These are phyloP conservation scores for Siphonodentalium dalli DNA, from an alignment of 2,888 invertebrate species.

Conservation along the genomic window DNA sequence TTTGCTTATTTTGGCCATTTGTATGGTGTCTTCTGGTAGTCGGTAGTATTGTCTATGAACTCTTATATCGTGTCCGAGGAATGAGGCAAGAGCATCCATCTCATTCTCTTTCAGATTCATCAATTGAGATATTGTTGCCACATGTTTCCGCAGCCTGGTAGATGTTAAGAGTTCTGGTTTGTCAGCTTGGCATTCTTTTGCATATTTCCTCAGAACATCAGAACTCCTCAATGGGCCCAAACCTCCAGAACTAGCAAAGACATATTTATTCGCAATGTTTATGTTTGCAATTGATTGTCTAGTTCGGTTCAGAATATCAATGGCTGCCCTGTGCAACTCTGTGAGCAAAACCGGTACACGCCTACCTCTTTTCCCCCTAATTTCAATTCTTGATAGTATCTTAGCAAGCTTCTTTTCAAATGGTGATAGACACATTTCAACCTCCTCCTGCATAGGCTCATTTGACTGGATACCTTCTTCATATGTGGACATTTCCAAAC, in stretches of 20 bases:
- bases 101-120: constrained; percentile 27
- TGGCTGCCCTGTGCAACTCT: constrained; percentile 1
- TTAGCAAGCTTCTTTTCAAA: constrained; percentile 11
- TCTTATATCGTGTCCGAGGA: constrained; percentile 18
- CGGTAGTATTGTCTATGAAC: constrained; percentile 17
- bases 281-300: neutral
- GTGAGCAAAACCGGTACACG: constrained; percentile 11
- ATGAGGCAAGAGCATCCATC: constrained; percentile 14
- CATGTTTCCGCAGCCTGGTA: constrained; percentile 19
- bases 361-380: constrained; percentile 16
- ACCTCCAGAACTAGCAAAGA: constrained; percentile 17
- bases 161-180: constrained; percentile 18
- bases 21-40: constrained; percentile 15
- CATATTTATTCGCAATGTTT: constrained; percentile 1
- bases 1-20: constrained; percentile 11
- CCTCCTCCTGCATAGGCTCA: constrained; percentile 4
- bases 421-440: constrained; percentile 7
- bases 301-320: neutral
- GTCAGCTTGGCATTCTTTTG: constrained; percentile 10
- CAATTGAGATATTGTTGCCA: constrained; percentile 22
- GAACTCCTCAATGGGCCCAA: constrained; percentile 4
- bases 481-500: constrained; percentile 11
- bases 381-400: constrained; percentile 7
- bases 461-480: constrained; percentile 3
- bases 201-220: constrained; percentile 17